phyloP scores from a whole-genome alignment of 2,797 vertebrate genomes.

The Eleutherodactylus coqui region DNA sequence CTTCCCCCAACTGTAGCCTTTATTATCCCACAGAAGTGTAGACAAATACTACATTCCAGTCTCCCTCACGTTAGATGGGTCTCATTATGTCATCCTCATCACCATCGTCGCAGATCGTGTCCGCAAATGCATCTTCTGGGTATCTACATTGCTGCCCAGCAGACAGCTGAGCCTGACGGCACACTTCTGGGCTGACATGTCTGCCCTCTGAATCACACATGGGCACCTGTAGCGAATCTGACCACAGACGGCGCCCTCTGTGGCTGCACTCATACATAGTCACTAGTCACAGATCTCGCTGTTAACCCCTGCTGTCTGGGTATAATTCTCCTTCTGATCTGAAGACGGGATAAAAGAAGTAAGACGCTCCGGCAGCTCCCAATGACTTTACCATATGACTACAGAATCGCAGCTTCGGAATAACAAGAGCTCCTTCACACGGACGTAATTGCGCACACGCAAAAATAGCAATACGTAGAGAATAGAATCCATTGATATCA shows the following conservation, averaged over 20 bases:
- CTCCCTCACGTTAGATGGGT: too few species aligned
- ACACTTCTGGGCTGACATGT: background rate
- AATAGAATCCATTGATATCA: too few species aligned
- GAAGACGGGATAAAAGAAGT: background rate
- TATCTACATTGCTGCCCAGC: background rate
- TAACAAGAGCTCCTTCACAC: too few species aligned
- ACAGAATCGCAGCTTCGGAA: background rate
- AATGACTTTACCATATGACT: background rate
- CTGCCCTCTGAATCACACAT: too few species aligned
- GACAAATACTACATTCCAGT: background rate
- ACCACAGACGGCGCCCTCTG: too few species aligned
- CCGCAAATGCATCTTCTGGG: background rate
- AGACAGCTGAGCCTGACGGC: background rate
- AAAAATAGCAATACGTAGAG: too few species aligned
- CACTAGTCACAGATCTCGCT: background rate
- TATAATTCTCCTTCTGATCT: background rate
- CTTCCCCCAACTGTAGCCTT: background rate
- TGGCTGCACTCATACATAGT: background rate
- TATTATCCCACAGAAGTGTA: background rate
- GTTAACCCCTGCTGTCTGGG: background rate
- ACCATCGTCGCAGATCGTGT: background rate
- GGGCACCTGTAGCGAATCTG: background rate
- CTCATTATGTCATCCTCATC: too few species aligned
- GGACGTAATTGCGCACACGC: too few species aligned
- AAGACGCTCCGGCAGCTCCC: background rate